A percentile compares a stretch with the other conserved stretches of the same genome.
phyloP scores from a whole-genome alignment of 1,140 invertebrate genomes.

The Metaphire vulgaris region DNA sequence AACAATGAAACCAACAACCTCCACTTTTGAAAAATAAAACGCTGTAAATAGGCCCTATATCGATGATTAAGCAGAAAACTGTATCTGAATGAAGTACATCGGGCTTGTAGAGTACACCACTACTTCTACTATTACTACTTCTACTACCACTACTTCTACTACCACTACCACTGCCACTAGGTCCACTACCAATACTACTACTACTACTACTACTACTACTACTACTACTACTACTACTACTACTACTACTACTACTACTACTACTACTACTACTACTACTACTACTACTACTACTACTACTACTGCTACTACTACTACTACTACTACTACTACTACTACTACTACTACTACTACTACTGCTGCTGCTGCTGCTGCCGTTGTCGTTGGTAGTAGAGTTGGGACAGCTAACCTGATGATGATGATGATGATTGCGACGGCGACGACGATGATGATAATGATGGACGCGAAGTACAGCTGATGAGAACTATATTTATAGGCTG shows the following conservation, averaged over 20 bases:
- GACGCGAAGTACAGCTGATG: too few relatives aligned
- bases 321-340: constrained; percentile 15
- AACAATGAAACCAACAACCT: too few relatives aligned
- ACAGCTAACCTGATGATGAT: too few relatives aligned
- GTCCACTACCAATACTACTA: not conserved
- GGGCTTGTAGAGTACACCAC: not conserved
- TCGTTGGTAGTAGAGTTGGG: too few relatives aligned
- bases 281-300: constrained; percentile 17
- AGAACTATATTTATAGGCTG: too few relatives aligned
- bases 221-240: not conserved
- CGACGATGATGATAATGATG: too few relatives aligned
- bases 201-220: not conserved
- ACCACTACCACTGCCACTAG: not conserved
- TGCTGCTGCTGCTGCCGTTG: not conserved
- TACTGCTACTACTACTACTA: constrained; percentile 14
- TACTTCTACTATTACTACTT: constrained; percentile 3
- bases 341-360: not conserved
- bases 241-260: constrained; percentile 8
- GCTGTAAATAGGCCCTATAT: too few relatives aligned
- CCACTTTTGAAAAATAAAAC: too few relatives aligned
- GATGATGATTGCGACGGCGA: too few relatives aligned
- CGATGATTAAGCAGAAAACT: too few relatives aligned
- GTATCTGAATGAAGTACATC: not conserved
- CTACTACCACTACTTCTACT: constrained; percentile 6
- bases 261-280: constrained; percentile 12